These are phyloP conservation scores for Dreissena polymorpha DNA, from an alignment of 1,140 invertebrate species.

Conservation along the genomic window DNA sequence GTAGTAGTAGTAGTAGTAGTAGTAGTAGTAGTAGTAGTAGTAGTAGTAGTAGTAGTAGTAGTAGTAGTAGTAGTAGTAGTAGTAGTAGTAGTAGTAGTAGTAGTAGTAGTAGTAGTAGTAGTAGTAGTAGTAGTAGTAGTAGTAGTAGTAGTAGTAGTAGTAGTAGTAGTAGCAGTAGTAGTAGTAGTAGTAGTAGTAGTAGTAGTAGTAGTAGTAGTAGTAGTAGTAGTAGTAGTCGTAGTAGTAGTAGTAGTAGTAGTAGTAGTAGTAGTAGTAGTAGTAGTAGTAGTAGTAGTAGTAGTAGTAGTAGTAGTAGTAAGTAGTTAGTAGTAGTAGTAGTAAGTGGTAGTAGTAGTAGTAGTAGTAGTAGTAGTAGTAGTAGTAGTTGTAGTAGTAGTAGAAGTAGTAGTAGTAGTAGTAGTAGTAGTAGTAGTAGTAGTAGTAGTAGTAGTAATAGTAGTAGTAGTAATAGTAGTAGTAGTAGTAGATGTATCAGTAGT, in stretches of 20 bases:
- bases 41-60: slow-evolving; percentile 11
- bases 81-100: slow-evolving; percentile 40
- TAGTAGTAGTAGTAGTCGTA: too few relatives aligned
- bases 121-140: slow-evolving; percentile 52
- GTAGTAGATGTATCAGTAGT: too few relatives aligned
- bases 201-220: slow-evolving; percentile 3
- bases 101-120: slow-evolving; percentile 30
- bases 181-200: slow-evolving; percentile 49
- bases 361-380: slow-evolving; percentile 52
- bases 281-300: slow-evolving; percentile 31
- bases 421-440: slow-evolving; percentile 44
- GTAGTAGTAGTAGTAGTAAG: too few relatives aligned
- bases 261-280: slow-evolving; percentile 46
- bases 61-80: slow-evolving; percentile 14
- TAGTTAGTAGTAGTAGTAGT: too few relatives aligned
- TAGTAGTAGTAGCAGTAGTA: slow-evolving; percentile 47
- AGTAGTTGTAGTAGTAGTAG: slow-evolving; percentile 51
- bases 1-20: slow-evolving; percentile 40
- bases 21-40: neutral
- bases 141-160: slow-evolving; percentile 50
- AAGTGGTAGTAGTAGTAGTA: too few relatives aligned
- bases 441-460: slow-evolving; percentile 32
- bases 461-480: too few relatives aligned
- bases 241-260: too few relatives aligned
- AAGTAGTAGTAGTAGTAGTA: slow-evolving; percentile 54